phyloP scores from a whole-genome alignment of 2,797 vertebrate genomes.

The Xiphorhynchus erythropygius region DNA sequence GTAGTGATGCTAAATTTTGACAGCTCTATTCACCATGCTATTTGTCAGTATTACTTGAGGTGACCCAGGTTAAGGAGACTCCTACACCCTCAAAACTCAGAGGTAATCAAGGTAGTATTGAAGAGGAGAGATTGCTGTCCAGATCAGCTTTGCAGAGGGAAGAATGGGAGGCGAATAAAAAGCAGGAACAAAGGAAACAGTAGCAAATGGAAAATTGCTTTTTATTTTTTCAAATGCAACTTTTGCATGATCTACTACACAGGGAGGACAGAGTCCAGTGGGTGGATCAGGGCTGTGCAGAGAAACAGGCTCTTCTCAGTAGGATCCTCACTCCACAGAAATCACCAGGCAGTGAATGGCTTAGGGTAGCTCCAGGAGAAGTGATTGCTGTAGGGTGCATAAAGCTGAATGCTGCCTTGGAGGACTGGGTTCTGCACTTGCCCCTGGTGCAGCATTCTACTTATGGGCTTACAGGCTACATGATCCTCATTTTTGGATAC shows the following conservation, averaged over 20 bases:
- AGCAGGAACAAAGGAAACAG: not conserved
- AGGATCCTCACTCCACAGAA: not conserved
- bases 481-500: not conserved
- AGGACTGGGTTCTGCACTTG: not conserved
- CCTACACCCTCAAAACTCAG: not conserved
- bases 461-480: accelerated
- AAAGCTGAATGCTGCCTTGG: not conserved
- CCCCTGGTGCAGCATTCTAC: not conserved
- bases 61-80: not conserved
- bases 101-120: not conserved
- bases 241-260: not conserved
- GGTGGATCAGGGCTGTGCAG: not conserved
- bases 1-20: not conserved
- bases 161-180: not conserved
- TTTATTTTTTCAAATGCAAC: not conserved
- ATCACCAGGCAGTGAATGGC: not conserved
- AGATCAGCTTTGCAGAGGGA: not conserved
- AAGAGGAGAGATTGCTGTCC: not conserved
- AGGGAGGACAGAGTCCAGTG: not conserved
- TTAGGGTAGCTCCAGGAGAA: not conserved
- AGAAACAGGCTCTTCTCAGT: not conserved
- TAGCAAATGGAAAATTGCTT: not conserved
- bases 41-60: not conserved
- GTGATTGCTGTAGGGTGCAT: not conserved
- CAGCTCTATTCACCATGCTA: not conserved